Evolutionary conservation across 2,888 invertebrate genomes (phyloP), one percentile per base, ranked within the genome.

Genomic region (Girardia tigrina): DNA sequence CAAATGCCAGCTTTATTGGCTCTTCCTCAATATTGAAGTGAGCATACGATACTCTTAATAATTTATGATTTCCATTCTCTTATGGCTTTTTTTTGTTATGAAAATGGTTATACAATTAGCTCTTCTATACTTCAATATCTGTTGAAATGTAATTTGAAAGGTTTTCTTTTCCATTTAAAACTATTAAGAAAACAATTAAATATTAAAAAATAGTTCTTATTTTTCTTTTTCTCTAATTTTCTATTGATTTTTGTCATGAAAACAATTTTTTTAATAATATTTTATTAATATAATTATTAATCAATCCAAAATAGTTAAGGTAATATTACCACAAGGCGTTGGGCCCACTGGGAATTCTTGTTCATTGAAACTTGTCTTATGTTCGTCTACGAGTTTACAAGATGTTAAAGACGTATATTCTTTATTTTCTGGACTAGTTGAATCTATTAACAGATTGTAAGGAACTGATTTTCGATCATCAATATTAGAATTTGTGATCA

Each of bases 1-100:
- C 56, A 56, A 56, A 56, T 56, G 56, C 56, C 56, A 56, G 56
- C n/a, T 56, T 56, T n/a, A 56, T 56, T 56, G 56, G 56, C 23
- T 56, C n/a, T 56, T 56, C 23, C 4, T 20, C n/a, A 56, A 56
- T 8, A 20, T 56, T 56, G 8, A 56, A 56, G 56, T 12, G 56
- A n/a, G 23, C 56, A 56, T 56, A 56, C 6, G n/a, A 56, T 36
- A 2, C 4, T 56, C 23, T 56, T 8, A 56, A 56, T 56, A 56
- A 56, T 56, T 56, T 56, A 56, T 8, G 2, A 56, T 56, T 56
- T 12, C n/a, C n/a, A 56, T 56, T 56, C 16, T n/a, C n/a, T n/a
- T n/a, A n/a, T n/a, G n/a, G n/a, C n/a, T n/a, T n/a, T n/a, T n/a
- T n/a, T n/a, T n/a, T n/a, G n/a, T n/a, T n/a, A n/a, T n/a, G n/a